phyloP scores from a whole-genome alignment of 1,140 invertebrate species.

The Portunus trituberculatus region DNA sequence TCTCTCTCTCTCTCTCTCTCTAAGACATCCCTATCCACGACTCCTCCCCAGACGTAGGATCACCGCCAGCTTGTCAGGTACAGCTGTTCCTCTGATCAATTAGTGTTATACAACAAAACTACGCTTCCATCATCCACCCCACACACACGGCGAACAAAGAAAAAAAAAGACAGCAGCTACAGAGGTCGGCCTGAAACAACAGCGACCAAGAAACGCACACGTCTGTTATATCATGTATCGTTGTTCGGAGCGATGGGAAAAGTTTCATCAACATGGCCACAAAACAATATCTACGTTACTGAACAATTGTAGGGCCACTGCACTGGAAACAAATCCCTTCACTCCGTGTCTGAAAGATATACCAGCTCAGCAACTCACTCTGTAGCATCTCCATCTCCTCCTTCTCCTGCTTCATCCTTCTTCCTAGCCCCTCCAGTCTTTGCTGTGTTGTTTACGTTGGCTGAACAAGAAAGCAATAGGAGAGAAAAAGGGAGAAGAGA shows the following conservation, averaged over 20 bases:
- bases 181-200: not conserved
- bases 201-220: not conserved
- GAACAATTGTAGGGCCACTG: not conserved
- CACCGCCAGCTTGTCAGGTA: not conserved
- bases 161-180: not conserved
- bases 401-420: not conserved
- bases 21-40: no score
- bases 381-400: not conserved
- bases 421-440: no score
- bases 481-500: no score
- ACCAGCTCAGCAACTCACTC: not conserved
- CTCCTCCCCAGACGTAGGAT: slow-evolving; percentile 1
- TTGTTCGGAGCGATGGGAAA: not conserved
- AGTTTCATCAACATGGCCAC: slow-evolving; percentile 11
- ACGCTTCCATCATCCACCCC: not conserved
- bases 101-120: not conserved
- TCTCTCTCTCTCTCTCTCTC: not conserved
- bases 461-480: no score
- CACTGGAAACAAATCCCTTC: not conserved
- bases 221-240: slow-evolving; percentile 8
- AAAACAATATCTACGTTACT: slow-evolving; percentile 11
- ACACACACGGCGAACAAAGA: no score
- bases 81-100: not conserved
- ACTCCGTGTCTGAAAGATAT: not conserved
- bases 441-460: no score